phyloP scores from a whole-genome alignment of 1,140 invertebrate genomes.

The Drosophila baimaii region DNA sequence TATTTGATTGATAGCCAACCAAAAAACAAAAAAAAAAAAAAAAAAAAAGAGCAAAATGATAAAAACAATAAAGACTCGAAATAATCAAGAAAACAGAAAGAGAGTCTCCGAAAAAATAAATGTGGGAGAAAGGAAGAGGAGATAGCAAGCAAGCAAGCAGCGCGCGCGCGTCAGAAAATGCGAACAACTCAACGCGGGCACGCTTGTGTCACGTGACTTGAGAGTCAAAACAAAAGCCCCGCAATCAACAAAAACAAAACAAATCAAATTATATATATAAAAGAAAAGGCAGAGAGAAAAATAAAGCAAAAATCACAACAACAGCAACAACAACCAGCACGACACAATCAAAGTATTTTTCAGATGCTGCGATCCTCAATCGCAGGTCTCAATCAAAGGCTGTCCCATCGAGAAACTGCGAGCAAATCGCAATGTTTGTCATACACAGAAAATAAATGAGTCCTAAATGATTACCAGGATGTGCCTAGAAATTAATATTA shows the following conservation, averaged over 20 bases:
- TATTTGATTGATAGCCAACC: slow-evolving; percentile 11
- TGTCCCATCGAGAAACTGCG: neutral
- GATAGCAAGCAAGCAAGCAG: slow-evolving; percentile 22
- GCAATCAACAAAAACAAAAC: slow-evolving; percentile 25
- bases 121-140: neutral
- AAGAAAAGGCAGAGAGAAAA: slow-evolving; percentile 4
- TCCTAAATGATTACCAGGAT: neutral
- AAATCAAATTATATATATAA: slow-evolving; percentile 17
- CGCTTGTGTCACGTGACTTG: slow-evolving; percentile 45
- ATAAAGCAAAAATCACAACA: neutral
- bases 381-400: slow-evolving; percentile 21
- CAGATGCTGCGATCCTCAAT: slow-evolving; percentile 31
- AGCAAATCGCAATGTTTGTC: slow-evolving; percentile 28
- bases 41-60: neutral
- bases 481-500: neutral
- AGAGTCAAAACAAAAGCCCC: slow-evolving; percentile 37
- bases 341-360: slow-evolving; percentile 26
- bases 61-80: neutral
- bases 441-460: slow-evolving; percentile 4
- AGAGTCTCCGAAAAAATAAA: neutral
- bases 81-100: slow-evolving; percentile 9
- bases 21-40: neutral
- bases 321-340: slow-evolving; percentile 1
- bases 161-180: slow-evolving; percentile 28
- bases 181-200: slow-evolving; percentile 13